Evolutionary conservation across 2,113 vertebrate species (phyloP), one percentile per base, ranked within the genome.

Genomic region (Pavo muticus): DNA sequence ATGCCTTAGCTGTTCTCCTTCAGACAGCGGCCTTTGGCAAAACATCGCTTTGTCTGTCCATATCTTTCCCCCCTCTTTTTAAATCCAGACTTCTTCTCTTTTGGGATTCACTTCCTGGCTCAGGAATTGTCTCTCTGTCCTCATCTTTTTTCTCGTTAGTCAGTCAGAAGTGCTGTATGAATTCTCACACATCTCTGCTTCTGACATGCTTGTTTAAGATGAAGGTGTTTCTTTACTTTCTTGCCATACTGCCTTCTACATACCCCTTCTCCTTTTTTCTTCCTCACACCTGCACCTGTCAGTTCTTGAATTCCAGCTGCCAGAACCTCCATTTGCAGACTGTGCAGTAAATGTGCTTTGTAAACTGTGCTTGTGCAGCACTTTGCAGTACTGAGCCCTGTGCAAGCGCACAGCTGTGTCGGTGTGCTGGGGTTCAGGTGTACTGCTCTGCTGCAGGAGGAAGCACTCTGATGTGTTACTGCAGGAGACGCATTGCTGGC

Each of bases 61-160:
- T 39, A 63, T 19, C 18, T 72, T 25, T 76, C 23, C 6, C 5
- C 0, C 25, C 20, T 48, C 52, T 44, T 71, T 91, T 77, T 86
- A 59, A 90, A 83, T 83, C 11, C 82, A 71, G 89, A 68, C 15
- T 23, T 87, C 14, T 64, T 89, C 67, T 74, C 48, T 67, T 79
- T 16, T n/a, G 69, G 45, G 82, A 79, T 71, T 88, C 21, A 35
- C 72, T 1, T 95, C 68, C 80, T 94, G 87, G 79, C 85, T 81
- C 40, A 47, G 23, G n/a, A n/a, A 17, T 44, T 52, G 48, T 44
- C 90, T 80, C 63, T 67, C 63, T 59, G 10, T 45, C 56, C 72
- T 20, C 50, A n/a, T 47, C 2, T 17, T 21, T 29, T 32, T 70
- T 65, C 81, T 57, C 45, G 52, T 44, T n/a, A 59, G 32, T 12